Base-by-base conservation (phyloP, 2,888 invertebrate genomes). In the Acanthococcus lagerstroemiae region DNA sequence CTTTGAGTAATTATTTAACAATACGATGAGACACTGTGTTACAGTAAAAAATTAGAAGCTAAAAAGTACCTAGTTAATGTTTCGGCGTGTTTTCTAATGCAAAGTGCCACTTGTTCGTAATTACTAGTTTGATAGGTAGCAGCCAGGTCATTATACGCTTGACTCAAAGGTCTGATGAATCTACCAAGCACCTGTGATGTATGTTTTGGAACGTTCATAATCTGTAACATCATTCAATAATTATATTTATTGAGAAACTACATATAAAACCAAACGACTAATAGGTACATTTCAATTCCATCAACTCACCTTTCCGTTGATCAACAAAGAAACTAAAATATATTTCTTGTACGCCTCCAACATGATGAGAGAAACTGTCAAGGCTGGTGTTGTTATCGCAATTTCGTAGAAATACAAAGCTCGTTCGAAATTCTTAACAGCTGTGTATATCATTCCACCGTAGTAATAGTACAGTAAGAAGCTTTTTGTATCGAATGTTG, bases 271-370 rank as follows among this genome's bases (percentile, higher is more conserved):
- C 30, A 9, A 21, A n/a, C 2, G 44, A 27, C 5, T 21, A n/a
- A n/a, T n/a, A n/a, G n/a, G n/a, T n/a, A 44, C 21, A 1, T 37
- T 27, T 19, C 4, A 9, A 44, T 44, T 17, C n/a, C 25, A 55
- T 15, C n/a, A n/a, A 58, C 58, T 73, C 73, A 93, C 88, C 82
- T 94, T 94, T 74, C 95, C 95, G 78, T 93, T 86, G 68, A 93
- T 78, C 74, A 96, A 89, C 67, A 95, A 81, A 45, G 94, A 92
- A 44, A 96, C 88, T 70, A 97, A 80, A 73, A 95, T 88, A 74
- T 90, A 95, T 77, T 97, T 97, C 78, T 96, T 96, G 77, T 95
- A 96, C 15, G 95, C 88, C 78, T 96, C 96, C 68, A 97, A 80
- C 94, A 96, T 95, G 68, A 97, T 93, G 76, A 95, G 93, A 68